Base-by-base conservation (phyloP, 2,797 vertebrate genomes). In the Lacerta bilineata region DNA sequence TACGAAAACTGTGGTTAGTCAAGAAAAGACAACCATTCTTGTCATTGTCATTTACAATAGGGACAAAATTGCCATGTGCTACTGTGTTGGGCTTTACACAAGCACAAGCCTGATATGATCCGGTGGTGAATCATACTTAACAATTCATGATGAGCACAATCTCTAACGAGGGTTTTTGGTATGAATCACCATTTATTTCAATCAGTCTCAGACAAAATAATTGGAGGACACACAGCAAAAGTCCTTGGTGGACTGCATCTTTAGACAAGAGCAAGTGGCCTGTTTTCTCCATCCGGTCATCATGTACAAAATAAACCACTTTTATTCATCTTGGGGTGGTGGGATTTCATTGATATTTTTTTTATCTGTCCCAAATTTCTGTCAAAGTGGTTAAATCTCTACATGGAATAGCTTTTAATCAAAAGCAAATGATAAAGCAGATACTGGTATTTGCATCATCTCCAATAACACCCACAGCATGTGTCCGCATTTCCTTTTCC, bases 381-480 rank as follows among this genome's bases (percentile, higher is more conserved):
- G 23, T 0, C 82, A 75, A 3, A 87, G 64, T 64, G 92, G 91
- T 94, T 93, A 94, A 96, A 95, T 36, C 39, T 91, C 87, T 96
- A 91, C 86, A 83, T 91, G 90, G 89, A 93, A 92, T 85, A 76
- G 50, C 79, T 81, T 94, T 94, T 91, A 92, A 90, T 93, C 89
- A 94, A 89, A 93, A 85, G 94, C 81, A 94, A 85, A 93, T 61
- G 89, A 94, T 86, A 93, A 95, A 94, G 92, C 94, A 94, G 97
- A 96, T 94, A 98, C 98, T 96, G 97, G 96, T 97, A 94, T 97
- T 97, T 96, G 96, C 95, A 94, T 98, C 97, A 97, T 95, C 94
- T 97, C 94, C 80, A 96, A 96, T 98, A 96, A 97, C 94, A 90
- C 98, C 96, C 96, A 85, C 92, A 93, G 92, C 95, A 94, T 91